Evolutionary conservation across 2,888 invertebrate genomes (phyloP), one percentile per base, ranked within the genome.

Genomic region (Electrophaes corylata): DNA sequence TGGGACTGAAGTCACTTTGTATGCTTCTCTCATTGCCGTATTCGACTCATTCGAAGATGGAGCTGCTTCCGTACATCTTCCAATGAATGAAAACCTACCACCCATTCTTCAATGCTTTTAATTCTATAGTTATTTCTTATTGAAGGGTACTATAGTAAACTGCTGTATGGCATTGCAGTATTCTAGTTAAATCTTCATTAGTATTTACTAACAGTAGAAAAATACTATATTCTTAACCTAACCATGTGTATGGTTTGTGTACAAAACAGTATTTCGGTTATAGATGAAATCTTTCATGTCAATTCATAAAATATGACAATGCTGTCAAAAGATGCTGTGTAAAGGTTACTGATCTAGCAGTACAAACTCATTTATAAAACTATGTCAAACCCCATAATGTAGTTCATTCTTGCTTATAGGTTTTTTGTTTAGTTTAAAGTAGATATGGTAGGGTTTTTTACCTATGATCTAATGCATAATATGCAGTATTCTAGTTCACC

Each of bases 251-350:
- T 14, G n/a, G 2, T 12, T 33, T 33, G 12, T 11, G 10, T 18
- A 18, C 20, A 4, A 14, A 35, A 35, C 14, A 35, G 4, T 16
- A 14, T 35, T 35, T 35, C 16, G 16, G 8, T 8, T 8, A 14
- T 16, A 14, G 8, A 31, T 1, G n/a, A 31, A 31, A 16, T 40
- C 19, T 11, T 19, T 4, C 20, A 40, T 46, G 19, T 18, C 18
- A 35, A 46, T 6, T 19, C 4, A n/a, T 18, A 16, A 11, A 20
- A 47, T 8, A 6, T 41, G 41, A 6, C 41, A 41, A 12, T 41
- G 5, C 14, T 43, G 26, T 43, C 43, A 43, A 43, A 43, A 19
- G 35, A 20, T 48, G 37, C 12, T 43, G n/a, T n/a, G n/a, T n/a
- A 23, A 39, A 8, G 8, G 3, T 49, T n/a, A 14, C 18, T 31